Evolutionary conservation across 1,140 invertebrate genomes (phyloP).

Genomic region (Lucilia cuprina): DNA sequence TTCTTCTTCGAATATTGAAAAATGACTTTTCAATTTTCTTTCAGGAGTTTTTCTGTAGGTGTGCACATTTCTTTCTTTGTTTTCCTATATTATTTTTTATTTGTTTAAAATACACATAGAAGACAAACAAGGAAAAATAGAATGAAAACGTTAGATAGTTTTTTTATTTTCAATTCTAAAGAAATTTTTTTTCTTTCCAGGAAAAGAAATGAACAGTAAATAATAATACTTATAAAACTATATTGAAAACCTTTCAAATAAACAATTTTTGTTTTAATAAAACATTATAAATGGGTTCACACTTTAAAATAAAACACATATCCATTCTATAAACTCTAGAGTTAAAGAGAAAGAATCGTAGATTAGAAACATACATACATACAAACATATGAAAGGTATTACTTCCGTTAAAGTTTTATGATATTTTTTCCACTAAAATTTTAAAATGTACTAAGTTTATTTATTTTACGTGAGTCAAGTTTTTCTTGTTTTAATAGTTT

Average conservation of each 20-base stretch:
- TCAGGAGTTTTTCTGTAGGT: not conserved
- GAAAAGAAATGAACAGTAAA: not conserved
- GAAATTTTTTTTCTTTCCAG: not conserved
- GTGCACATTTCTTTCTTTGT: not conserved
- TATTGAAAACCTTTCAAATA: not conserved
- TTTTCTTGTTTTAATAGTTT: not conserved
- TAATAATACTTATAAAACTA: not conserved
- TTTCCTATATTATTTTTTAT: not conserved
- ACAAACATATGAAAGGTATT: no score
- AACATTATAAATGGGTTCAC: not conserved
- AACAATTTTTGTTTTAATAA: not conserved
- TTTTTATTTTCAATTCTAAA: not conserved
- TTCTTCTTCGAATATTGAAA: not conserved
- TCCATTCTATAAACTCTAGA: no score
- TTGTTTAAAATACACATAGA: not conserved
- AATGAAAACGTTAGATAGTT: not conserved
- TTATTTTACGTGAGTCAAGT: not conserved
- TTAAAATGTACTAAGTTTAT: not conserved
- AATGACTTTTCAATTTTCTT: not conserved
- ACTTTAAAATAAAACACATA: not conserved
- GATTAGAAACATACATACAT: no score
- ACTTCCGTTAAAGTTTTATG: not conserved
- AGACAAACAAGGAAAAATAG: not conserved
- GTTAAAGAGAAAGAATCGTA: no score
- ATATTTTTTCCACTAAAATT: not conserved